Conservation (phyloP, 2,113 vertebrate genomes). For the Galeopterus variegatus region DNA sequence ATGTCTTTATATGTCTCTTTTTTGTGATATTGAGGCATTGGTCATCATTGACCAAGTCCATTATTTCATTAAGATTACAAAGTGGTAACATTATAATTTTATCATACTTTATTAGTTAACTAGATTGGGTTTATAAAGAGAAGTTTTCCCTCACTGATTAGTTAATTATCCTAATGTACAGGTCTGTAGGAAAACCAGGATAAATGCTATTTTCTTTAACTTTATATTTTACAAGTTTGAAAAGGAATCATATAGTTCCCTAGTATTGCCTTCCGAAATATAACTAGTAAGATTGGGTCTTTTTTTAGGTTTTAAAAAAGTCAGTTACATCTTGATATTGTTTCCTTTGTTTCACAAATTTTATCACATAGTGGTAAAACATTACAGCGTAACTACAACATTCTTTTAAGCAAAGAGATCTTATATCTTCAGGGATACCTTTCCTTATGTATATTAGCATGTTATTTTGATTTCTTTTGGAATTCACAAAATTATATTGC, state of each 20-base stretch:
- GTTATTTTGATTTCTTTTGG: background rate
- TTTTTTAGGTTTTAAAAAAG: background rate
- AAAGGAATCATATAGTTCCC: background rate
- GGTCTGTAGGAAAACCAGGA: background rate
- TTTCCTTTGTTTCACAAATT: background rate
- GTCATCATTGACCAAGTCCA: background rate
- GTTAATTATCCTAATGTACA: no score
- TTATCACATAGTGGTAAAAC: background rate
- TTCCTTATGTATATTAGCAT: background rate
- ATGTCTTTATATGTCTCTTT: background rate
- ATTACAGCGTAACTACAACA: background rate
- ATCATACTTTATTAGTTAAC: background rate
- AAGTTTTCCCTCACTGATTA: background rate
- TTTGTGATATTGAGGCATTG: background rate
- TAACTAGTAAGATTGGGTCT: background rate
- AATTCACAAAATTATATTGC: background rate
- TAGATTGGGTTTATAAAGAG: background rate
- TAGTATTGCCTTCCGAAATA: background rate
- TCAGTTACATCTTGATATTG: background rate
- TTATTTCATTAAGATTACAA: background rate
- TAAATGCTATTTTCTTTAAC: background rate
- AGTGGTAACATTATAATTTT: background rate
- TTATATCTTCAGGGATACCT: background rate
- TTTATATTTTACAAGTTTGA: background rate
- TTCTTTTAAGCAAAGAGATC: background rate